phyloP scores from a whole-genome alignment of 2,113 vertebrate species.

The Spheniscus mendiculus region DNA sequence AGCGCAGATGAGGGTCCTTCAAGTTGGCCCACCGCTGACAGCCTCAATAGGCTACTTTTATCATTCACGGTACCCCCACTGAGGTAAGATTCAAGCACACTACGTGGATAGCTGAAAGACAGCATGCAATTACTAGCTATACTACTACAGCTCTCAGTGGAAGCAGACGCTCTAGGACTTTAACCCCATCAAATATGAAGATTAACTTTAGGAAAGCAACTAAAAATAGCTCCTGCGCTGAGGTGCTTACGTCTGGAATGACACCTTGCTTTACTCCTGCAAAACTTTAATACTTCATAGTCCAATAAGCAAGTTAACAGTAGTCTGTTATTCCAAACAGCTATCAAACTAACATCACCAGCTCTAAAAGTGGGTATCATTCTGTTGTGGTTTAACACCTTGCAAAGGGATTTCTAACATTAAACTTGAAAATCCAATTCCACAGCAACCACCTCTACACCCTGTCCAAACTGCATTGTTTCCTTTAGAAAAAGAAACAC shows the following conservation, averaged over 20 bases:
- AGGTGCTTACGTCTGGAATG: rapidly evolving
- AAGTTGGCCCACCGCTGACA: not conserved
- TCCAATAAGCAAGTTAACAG: not conserved
- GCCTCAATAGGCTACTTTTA: not conserved
- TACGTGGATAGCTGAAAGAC: not conserved
- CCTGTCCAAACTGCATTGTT: not conserved
- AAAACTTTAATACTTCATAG: not conserved
- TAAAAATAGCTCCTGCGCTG: not conserved
- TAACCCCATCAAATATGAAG: not conserved
- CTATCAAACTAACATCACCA: not conserved
- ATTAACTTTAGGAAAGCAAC: not conserved
- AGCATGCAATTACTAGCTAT: not conserved
- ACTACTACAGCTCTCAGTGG: not conserved
- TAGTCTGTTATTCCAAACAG: not conserved
- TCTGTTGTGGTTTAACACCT: not conserved
- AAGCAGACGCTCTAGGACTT: not conserved
- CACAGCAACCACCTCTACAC: not conserved
- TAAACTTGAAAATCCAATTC: not conserved
- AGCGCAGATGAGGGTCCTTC: not conserved
- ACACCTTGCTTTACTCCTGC: not conserved
- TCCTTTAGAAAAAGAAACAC: not conserved
- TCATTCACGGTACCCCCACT: not conserved
- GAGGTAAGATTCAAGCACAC: not conserved
- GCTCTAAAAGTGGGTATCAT: not conserved
- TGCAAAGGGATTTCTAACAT: not conserved